Conservation (phyloP, 2,113 vertebrate genomes). For the Dicrurus megarhynchus region DNA sequence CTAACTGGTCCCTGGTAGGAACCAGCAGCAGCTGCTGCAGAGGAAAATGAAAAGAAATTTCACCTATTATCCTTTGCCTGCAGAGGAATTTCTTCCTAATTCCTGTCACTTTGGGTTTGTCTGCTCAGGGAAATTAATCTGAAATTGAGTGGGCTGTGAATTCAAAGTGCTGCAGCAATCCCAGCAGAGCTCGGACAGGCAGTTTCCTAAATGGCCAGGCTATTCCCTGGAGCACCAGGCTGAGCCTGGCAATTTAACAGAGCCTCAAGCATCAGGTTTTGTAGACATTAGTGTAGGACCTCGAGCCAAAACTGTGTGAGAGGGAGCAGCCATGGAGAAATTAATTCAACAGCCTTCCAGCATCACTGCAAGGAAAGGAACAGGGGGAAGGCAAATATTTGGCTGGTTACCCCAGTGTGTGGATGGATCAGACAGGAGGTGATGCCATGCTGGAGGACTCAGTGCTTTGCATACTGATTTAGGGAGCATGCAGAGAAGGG, state of each 20-base stretch:
- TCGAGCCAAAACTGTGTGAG: neutral
- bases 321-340: neutral
- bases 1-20: neutral
- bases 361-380: neutral
- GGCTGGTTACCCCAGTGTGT: neutral
- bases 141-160: slow-evolving; percentile 8
- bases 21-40: neutral
- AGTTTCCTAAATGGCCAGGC: neutral
- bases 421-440: neutral
- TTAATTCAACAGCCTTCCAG: neutral
- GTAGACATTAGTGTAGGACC: neutral
- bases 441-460: neutral
- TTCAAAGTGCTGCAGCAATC: neutral
- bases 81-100: neutral
- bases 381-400: neutral
- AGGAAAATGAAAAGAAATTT: neutral
- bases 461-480: neutral
- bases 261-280: neutral
- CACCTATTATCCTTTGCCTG: neutral
- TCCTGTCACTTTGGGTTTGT: slow-evolving; percentile 20
- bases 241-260: neutral
- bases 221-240: neutral
- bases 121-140: neutral
- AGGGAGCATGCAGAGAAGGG: neutral
- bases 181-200: neutral